These are phyloP conservation scores for Megalops atlanticus DNA, from an alignment of 2,113 vertebrate genomes.

Conservation along the genomic window DNA sequence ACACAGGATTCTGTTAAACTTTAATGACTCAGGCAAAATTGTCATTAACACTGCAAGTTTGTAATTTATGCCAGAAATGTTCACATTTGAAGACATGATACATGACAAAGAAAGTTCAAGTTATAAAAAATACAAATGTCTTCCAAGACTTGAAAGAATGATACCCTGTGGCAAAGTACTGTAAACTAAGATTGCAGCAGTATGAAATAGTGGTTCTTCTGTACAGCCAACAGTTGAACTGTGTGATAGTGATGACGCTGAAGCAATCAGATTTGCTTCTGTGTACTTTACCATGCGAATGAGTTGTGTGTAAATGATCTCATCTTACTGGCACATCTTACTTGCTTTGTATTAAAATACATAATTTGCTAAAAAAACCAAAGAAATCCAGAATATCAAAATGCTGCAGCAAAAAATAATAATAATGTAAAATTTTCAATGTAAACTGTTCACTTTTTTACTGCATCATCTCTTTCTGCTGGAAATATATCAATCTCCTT, in stretches of 20 bases:
- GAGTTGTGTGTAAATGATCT: not conserved
- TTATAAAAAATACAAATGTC: not conserved
- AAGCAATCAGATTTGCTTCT: not conserved
- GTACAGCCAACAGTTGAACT: not conserved
- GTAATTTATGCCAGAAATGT: too few relatives aligned
- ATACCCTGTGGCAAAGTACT: not conserved
- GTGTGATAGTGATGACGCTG: not conserved
- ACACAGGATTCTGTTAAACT: too few relatives aligned
- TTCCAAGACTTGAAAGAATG: not conserved
- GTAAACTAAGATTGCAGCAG: not conserved
- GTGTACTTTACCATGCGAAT: not conserved
- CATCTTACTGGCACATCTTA: not conserved
- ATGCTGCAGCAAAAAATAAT: not conserved
- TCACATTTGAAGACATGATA: not conserved
- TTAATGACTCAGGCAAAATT: too few relatives aligned
- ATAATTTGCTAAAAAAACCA: not conserved
- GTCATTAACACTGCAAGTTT: not conserved
- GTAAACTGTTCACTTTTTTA: not conserved
- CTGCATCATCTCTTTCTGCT: slow-evolving; percentile 77
- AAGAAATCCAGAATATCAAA: not conserved
- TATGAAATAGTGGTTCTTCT: not conserved
- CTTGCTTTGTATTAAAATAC: not conserved
- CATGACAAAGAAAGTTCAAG: not conserved
- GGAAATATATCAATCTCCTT: slow-evolving; percentile 77
- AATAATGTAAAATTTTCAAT: too few relatives aligned